Evolutionary conservation across 2,888 invertebrate species (phyloP).

Genomic region (Hydrotaea cyrtoneurina): DNA sequence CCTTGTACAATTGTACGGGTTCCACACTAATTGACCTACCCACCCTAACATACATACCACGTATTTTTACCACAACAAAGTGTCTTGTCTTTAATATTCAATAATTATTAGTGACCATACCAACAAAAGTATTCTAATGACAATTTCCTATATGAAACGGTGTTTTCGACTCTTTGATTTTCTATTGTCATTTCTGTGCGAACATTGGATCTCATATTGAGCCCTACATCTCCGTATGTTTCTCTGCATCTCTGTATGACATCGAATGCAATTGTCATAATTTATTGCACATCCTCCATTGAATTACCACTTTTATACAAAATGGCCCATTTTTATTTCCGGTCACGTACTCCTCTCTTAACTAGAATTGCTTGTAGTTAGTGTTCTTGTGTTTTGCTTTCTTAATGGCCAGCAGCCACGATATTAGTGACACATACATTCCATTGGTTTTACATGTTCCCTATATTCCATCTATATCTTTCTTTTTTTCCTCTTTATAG

Average conservation of each 20-base stretch:
- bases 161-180: neutral
- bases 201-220: neutral
- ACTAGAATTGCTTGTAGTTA: neutral
- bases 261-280: neutral
- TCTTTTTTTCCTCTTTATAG: constrained; percentile 69
- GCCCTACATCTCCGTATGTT: neutral
- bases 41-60: too few relatives aligned
- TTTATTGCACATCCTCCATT: neutral
- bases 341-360: constrained; percentile 15
- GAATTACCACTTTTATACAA: neutral
- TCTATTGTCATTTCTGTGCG: neutral
- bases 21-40: too few relatives aligned
- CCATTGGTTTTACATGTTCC: neutral
- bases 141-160: neutral
- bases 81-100: too few relatives aligned
- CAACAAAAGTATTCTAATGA: too few relatives aligned
- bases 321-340: neutral
- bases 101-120: too few relatives aligned
- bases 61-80: too few relatives aligned
- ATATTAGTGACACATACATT: neutral
- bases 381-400: neutral
- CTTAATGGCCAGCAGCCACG: neutral
- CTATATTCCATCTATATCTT: neutral
- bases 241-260: neutral
- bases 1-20: too few relatives aligned